Evolutionary conservation across 2,113 vertebrate species (phyloP), one percentile per base, ranked within the genome.

Genomic region (Gavialis gangeticus): DNA sequence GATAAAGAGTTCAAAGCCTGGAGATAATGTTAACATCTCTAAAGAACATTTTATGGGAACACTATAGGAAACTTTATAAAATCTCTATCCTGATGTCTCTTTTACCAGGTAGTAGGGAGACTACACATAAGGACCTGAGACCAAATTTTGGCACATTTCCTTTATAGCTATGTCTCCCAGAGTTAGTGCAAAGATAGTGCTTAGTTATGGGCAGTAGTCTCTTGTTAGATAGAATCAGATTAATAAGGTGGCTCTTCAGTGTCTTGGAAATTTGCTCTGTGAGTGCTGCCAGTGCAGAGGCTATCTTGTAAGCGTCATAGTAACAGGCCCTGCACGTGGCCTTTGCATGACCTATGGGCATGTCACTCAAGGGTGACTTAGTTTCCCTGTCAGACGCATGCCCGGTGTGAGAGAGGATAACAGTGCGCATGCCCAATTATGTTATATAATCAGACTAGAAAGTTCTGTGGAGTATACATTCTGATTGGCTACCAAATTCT

Each of bases 111-210:
- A 46, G 57, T 27, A 62, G 85, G 87, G 75, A 88, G 90, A 56
- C 0, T 2, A 7, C 12, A 67, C 3, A 1, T 55, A 2, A 25
- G 12, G 15, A 76, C 57, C 14, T 76, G 22, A 59, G 59, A 76
- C 75, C 13, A 85, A 92, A 84, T 82, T 71, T 12, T 58, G 34
- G 13, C 27, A 28, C 0, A 0, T 22, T 71, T 27, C 25, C 6
- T 85, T 30, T 17, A 6, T 28, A 12, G 5, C 30, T 22, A 71
- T 19, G 87, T 91, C 28, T 34, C 11, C 10, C 4, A 84, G 24
- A 67, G 28, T 37, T 69, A 34, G 54, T 79, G 79, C 37, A 24
- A 46, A 78, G 46, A 71, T 34, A 80, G 59, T 76, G 12, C 28
- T 46, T 84, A 25, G 10, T 37, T 78, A 30, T 81, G 56, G 37